phyloP scores from a whole-genome alignment of 2,113 vertebrate genomes.

The Corythoichthys haematopterus region DNA sequence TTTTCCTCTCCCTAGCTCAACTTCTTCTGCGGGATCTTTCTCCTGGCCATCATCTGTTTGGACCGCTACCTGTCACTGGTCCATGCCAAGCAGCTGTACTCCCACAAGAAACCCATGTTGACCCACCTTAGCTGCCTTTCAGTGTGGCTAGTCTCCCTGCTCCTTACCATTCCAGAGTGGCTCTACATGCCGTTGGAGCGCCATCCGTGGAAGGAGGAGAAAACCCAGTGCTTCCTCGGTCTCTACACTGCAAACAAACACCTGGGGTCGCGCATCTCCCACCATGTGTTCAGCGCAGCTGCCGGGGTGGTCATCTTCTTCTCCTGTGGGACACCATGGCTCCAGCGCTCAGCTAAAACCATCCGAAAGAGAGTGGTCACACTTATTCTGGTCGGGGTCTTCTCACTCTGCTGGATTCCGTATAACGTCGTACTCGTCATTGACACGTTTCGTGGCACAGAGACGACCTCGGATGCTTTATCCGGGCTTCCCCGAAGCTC shows the following conservation, averaged over 20 bases:
- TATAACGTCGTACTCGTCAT: slow-evolving; percentile 74
- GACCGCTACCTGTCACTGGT: slow-evolving; percentile 69
- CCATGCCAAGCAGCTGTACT: slow-evolving; percentile 59
- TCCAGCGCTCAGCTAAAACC: slow-evolving; percentile 39
- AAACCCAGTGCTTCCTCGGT: slow-evolving; percentile 47
- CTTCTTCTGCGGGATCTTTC: slow-evolving; percentile 75
- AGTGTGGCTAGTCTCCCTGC: slow-evolving; percentile 67
- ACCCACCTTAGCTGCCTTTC: slow-evolving; percentile 53
- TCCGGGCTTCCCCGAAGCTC: neutral
- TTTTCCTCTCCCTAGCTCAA: slow-evolving; percentile 61
- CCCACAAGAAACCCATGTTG: slow-evolving; percentile 18
- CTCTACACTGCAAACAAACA: slow-evolving; percentile 35
- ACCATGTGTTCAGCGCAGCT: slow-evolving; percentile 62
- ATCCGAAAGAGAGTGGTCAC: slow-evolving; percentile 61
- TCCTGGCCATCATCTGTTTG: slow-evolving; percentile 73
- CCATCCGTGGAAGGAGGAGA: neutral
- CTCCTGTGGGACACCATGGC: slow-evolving; percentile 47
- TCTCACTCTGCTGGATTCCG: slow-evolving; percentile 79
- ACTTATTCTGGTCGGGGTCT: slow-evolving; percentile 65
- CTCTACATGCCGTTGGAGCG: slow-evolving; percentile 29
- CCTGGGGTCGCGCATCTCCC: slow-evolving; percentile 43
- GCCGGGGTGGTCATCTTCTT: slow-evolving; percentile 64
- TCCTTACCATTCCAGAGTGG: slow-evolving; percentile 71
- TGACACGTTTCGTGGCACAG: slow-evolving; percentile 51
- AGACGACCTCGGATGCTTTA: neutral